These are phyloP conservation scores for Oceanodroma leucorhoa DNA, from an alignment of 2,797 vertebrate species.

Conservation along the genomic window DNA sequence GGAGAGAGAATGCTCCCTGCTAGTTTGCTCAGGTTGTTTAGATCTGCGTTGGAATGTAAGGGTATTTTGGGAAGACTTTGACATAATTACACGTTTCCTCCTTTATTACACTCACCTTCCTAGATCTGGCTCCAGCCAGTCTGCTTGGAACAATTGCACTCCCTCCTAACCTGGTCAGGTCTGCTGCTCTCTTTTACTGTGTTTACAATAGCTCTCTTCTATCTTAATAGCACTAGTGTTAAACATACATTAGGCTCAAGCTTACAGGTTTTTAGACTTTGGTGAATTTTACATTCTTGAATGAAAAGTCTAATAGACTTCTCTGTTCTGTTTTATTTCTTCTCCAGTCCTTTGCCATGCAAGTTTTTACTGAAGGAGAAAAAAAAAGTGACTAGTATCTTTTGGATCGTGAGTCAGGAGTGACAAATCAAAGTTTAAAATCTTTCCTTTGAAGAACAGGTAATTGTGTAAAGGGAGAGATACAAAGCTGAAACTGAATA, in stretches of 20 bases:
- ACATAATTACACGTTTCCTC: conserved; percentile 53
- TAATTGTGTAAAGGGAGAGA: neutral
- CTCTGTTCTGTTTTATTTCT: neutral
- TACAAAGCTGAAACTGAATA: neutral
- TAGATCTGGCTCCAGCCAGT: conserved; percentile 80
- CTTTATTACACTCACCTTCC: conserved; percentile 78
- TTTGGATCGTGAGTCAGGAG: neutral
- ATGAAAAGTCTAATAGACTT: neutral
- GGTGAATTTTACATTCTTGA: neutral
- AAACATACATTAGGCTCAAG: neutral
- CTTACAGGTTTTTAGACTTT: neutral
- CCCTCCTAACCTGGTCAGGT: conserved; percentile 41
- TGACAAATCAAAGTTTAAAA: neutral
- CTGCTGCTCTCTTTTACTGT: conserved; percentile 11
- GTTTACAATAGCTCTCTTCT: conserved; percentile 16
- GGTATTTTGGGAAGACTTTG: neutral
- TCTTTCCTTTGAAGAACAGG: neutral
- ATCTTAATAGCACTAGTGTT: neutral
- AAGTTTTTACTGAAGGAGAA: neutral
- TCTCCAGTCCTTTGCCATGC: neutral
- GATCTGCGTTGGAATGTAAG: conserved; percentile 23
- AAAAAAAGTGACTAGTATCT: neutral
- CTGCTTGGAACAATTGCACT: conserved; percentile 77
- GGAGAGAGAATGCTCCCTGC: conserved; percentile 57
- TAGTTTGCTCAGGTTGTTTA: conserved; percentile 31